Evolutionary conservation across 2,888 invertebrate species (phyloP).

Genomic region (Acronicta psi): DNA sequence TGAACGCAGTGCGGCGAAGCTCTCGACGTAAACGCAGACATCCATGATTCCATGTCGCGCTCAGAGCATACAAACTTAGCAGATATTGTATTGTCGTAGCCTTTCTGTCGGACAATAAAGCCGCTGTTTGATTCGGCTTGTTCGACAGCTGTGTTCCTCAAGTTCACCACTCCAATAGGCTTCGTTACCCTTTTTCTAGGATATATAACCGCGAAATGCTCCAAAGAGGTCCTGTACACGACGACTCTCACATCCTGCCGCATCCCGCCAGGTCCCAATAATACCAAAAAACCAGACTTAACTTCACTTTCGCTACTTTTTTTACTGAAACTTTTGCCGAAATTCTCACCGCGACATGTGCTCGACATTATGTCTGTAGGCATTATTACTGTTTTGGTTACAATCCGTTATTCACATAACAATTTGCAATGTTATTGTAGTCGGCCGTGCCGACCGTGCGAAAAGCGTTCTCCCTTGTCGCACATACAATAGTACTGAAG

Average conservation of each 20-base stretch:
- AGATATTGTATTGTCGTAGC: conserved; percentile 90
- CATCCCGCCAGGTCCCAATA: conserved; percentile 88
- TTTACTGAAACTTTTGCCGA: conserved; percentile 74
- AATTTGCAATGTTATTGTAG: conserved; percentile 62
- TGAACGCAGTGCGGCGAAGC: conserved; percentile 83
- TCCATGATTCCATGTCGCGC: conserved; percentile 89
- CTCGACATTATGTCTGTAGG: conserved; percentile 78
- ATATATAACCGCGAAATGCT: conserved; percentile 91
- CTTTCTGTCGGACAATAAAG: conserved; percentile 89
- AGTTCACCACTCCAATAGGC: conserved; percentile 90
- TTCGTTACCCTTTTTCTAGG: conserved; percentile 90
- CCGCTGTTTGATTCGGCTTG: conserved; percentile 83
- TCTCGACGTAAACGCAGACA: conserved; percentile 87
- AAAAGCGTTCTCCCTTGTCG: conserved; percentile 50
- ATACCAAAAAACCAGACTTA: conserved; percentile 90
- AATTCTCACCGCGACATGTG: conserved; percentile 71
- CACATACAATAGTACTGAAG: conserved; percentile 69
- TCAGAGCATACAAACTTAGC: conserved; percentile 90
- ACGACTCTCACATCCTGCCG: conserved; percentile 90
- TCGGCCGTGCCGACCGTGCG: conserved; percentile 46
- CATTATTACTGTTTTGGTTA: conserved; percentile 74
- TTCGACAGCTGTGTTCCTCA: conserved; percentile 90
- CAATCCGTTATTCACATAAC: conserved; percentile 63
- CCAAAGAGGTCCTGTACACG: conserved; percentile 90
- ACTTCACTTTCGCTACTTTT: conserved; percentile 87